phyloP scores from a whole-genome alignment of 1,140 invertebrate species.

The Brachionus manjavacas region DNA sequence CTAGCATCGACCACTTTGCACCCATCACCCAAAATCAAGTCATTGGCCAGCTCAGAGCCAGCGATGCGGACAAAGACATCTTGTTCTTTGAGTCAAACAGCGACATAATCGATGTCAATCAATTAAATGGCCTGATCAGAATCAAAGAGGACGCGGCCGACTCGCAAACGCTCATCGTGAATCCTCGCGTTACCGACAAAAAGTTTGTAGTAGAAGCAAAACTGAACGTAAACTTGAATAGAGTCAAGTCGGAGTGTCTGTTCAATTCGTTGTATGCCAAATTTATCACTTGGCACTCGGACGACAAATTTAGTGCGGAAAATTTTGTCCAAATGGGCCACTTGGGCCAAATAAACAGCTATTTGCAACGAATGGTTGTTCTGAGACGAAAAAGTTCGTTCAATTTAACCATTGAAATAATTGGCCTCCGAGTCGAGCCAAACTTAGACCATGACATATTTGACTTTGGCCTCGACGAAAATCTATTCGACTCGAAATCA shows the following conservation, averaged over 20 bases:
- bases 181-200: not conserved
- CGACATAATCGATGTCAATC: not conserved
- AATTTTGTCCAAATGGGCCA: not conserved
- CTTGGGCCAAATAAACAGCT: not conserved
- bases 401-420: constrained; percentile 7
- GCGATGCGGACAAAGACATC: constrained; percentile 3
- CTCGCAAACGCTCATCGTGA: not conserved
- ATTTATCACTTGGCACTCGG: not conserved
- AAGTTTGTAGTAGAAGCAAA: not conserved
- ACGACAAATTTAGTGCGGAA: not conserved
- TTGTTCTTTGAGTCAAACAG: not conserved
- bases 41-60: not conserved
- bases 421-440: not conserved
- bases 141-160: not conserved
- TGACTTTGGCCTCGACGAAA: not conserved
- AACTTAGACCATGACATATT: not conserved
- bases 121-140: constrained; percentile 4
- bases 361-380: not conserved
- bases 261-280: constrained; percentile 10
- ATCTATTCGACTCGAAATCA: not conserved
- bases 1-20: not conserved
- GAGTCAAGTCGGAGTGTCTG: not conserved
- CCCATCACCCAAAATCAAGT: not conserved
- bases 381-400: not conserved
- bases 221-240: not conserved